Evolutionary conservation across 2,113 vertebrate species (phyloP), one percentile per base, ranked within the genome.

Genomic region (Macquaria ambigua): DNA sequence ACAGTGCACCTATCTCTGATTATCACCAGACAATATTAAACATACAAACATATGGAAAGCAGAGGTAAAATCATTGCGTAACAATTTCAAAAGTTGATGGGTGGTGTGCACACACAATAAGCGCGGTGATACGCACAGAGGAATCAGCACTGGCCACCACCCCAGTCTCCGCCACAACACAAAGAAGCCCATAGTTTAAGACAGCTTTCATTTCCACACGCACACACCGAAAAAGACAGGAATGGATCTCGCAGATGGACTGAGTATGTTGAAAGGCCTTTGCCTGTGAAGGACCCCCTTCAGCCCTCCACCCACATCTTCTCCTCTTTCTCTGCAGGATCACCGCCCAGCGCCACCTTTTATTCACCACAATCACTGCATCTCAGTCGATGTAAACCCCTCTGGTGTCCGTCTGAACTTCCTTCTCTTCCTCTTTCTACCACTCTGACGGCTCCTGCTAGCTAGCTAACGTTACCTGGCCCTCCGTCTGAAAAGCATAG

Each of bases 401-500:
- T 10, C 69, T 1, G 20, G 2, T 46, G 8, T 41, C 23, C 18
- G 15, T 2, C 18, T 1, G 9, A 5, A 55, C 28, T 50, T 14
- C 25, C 0, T 14, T 14, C 48, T 0, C n/a, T 1, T 6, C 3
- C 16, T 12, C 1, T 1, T 16, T 16, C 14, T 39, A 41, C 41
- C 8, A 0, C 9, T n/a, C 46, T 15, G 20, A 8, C 0, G 12
- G n/a, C 10, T 18, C 48, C 3, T 4, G 41, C 12, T 41, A 34
- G 74, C 72, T 39, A 28, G 39, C 67, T 72, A 48, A 23, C 41
- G 53, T 85, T 96, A 96, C 96, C 96, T 95, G 90, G 94, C 89
- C 92, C 90, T 94, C 84, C 95, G 92, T 93, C 93, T 94, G 90
- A 95, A 91, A 81, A 94, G 90, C 96, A 96, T 96, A 37, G 84